Conservation (phyloP, 2,888 invertebrate species). For the Danaus chrysippus region DNA sequence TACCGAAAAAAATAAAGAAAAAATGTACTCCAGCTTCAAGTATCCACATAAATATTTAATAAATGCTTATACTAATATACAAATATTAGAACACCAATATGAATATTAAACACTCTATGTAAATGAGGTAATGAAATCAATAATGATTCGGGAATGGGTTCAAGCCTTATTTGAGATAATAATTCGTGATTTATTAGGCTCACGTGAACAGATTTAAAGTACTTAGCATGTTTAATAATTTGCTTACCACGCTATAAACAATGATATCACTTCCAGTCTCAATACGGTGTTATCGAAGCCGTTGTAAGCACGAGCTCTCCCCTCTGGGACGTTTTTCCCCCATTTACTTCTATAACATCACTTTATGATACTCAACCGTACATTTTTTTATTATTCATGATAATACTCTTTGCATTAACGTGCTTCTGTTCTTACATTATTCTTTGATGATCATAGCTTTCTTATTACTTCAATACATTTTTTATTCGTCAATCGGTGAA, state of each 20-base stretch:
- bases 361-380: conserved; percentile 69
- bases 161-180: not conserved
- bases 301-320: conserved; percentile 41
- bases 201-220: not conserved
- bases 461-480: conserved; percentile 1
- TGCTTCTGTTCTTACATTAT: conserved; percentile 46
- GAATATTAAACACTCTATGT: too few species aligned
- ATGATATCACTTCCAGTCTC: conserved; percentile 28
- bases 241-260: conserved; percentile 11
- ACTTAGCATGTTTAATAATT: not conserved
- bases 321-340: conserved; percentile 62
- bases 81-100: too few species aligned
- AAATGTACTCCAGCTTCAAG: not conserved
- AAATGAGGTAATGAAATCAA: too few species aligned
- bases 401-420: conserved; percentile 69
- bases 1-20: not conserved
- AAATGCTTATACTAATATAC: too few species aligned
- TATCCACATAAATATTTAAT: not conserved
- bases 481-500: too few species aligned
- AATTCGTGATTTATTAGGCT: conserved; percentile 3
- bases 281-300: conserved; percentile 33
- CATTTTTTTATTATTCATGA: conserved; percentile 72
- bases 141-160: too few species aligned
- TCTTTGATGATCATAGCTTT: conserved; percentile 12
- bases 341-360: conserved; percentile 71